Evolutionary conservation across 2,797 vertebrate species (phyloP).

Genomic region (Cuculus canorus): DNA sequence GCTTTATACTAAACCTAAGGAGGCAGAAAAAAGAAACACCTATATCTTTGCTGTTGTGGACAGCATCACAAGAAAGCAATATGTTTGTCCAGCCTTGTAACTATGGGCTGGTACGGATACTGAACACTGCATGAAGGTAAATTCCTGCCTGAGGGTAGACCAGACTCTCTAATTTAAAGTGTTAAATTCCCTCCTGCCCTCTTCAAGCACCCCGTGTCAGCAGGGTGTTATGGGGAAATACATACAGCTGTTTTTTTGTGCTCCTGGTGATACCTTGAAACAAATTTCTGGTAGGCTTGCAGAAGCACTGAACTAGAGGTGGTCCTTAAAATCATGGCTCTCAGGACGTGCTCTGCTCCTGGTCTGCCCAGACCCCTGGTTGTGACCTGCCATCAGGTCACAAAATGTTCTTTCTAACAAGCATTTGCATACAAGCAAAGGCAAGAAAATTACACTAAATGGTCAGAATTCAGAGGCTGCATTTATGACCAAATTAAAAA

Average conservation of each 20-base stretch:
- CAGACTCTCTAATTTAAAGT: background rate
- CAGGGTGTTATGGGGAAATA: background rate
- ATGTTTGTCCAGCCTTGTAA: background rate
- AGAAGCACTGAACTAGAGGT: background rate
- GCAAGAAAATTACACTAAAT: background rate
- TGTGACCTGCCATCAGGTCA: background rate
- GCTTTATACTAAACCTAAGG: background rate
- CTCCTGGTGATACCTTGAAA: background rate
- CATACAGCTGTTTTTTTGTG: rapidly evolving
- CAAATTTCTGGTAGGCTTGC: background rate
- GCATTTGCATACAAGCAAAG: background rate
- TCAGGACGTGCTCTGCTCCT: background rate
- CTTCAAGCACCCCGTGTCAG: background rate
- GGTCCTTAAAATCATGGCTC: background rate
- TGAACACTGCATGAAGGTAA: background rate
- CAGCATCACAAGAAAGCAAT: background rate
- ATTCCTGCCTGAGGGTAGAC: background rate
- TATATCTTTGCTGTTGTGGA: background rate
- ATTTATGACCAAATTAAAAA: too few relatives aligned
- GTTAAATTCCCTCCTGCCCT: background rate
- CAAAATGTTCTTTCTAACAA: background rate
- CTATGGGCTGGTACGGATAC: background rate
- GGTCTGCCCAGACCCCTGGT: background rate
- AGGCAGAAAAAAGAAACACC: background rate
- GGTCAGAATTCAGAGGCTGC: background rate